Base-by-base conservation (phyloP, 2,113 vertebrate species). In the Irena cyanogastra region DNA sequence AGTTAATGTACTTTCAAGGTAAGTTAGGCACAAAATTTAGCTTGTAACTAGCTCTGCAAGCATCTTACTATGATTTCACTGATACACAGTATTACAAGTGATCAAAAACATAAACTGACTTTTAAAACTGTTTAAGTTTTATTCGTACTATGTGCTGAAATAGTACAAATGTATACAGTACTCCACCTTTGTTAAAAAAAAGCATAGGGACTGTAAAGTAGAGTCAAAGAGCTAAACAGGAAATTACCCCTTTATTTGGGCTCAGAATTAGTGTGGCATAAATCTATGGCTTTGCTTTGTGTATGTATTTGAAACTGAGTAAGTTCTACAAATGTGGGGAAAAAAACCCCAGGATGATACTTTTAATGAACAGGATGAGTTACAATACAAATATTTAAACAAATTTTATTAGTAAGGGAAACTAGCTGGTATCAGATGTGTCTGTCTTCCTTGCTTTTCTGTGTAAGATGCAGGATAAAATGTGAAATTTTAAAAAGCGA, bases 241-340 rank as follows among this genome's bases (percentile, higher is more conserved):
- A 85, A 79, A 91, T 37, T 45, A 42, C 63, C 47, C 72, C 37
- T 90, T 87, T 74, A 65, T 72, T 64, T 93, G 75, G 50, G 50
- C 66, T 95, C 45, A 70, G 54, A 92, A 90, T 83, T 76, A 70
- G 44, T 85, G 85, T 69, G 83, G 66, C 66, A 91, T 69, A 61
- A 83, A 91, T 72, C 66, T 97, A 97, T 97, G 97, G 97, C 97
- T 96, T 98, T 97, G 77, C 57, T 97, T 92, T 35, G 60, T 71
- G 33, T 90, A 87, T 0, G 1, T 72, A 72, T 66, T 95, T 65
- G 47, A 94, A 94, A 91, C 35, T 60, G 68, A 89, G 11, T 75
- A 72, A 87, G 49, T 91, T 83, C 83, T 84, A 90, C 60, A 90
- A 91, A 91, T 42, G 42, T 45, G 52, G 54, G 53, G 47, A 17